Conservation (phyloP, 2,113 vertebrate species). For the Brachyhypopomus gauderio region DNA sequence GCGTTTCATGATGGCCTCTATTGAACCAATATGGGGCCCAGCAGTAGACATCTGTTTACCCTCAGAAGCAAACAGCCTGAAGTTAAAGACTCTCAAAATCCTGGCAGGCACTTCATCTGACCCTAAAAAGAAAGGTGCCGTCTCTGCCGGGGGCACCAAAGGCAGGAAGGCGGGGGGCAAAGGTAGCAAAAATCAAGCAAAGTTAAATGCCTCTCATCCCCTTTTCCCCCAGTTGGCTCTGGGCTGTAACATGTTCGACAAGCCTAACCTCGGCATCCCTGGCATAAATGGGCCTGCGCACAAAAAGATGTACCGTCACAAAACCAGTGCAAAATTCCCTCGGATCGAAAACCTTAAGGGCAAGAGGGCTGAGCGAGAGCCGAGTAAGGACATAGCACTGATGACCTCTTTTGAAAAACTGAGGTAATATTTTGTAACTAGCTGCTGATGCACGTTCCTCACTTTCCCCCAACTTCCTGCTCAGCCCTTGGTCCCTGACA, state of each 20-base stretch:
- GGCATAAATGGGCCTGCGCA: slow-evolving; percentile 91
- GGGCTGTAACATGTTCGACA: slow-evolving; percentile 89
- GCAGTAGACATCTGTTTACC: slow-evolving; percentile 86
- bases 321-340: slow-evolving; percentile 95
- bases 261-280: slow-evolving; percentile 93
- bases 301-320: slow-evolving; percentile 99
- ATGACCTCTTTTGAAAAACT: slow-evolving; percentile 99
- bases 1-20: slow-evolving; percentile 99
- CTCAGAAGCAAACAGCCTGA: slow-evolving; percentile 93
- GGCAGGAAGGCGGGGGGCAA: slow-evolving; percentile 87
- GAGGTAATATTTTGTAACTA: slow-evolving; percentile 99
- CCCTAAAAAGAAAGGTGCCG: slow-evolving; percentile 87
- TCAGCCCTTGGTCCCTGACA: slow-evolving; percentile 69
- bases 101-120: slow-evolving; percentile 92
- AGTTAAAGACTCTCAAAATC: slow-evolving; percentile 98
- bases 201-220: slow-evolving; percentile 81
- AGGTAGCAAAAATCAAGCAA: slow-evolving; percentile 86
- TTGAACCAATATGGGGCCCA: slow-evolving; percentile 94
- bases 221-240: slow-evolving; percentile 81
- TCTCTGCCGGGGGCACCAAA: slow-evolving; percentile 77
- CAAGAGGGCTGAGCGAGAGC: slow-evolving; percentile 89
- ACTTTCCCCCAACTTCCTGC: slow-evolving; percentile 67
- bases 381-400: slow-evolving; percentile 92
- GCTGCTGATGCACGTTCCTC: slow-evolving; percentile 85
- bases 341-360: slow-evolving; percentile 96